These are phyloP conservation scores for Lumbricus terrestris DNA, from an alignment of 2,888 invertebrate species.

Conservation along the genomic window DNA sequence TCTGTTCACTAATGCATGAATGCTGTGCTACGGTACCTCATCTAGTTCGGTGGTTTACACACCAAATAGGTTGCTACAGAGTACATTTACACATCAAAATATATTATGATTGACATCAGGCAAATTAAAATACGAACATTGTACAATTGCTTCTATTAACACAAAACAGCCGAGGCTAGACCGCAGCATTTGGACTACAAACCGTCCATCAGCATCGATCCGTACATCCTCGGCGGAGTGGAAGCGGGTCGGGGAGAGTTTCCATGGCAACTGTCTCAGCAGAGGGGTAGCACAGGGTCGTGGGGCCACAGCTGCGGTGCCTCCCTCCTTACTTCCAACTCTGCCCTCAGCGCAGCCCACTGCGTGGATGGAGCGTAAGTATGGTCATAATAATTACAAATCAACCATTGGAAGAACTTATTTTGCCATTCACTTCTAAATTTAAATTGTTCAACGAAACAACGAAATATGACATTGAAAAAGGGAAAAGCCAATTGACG, in stretches of 20 bases:
- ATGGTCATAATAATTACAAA: background rate
- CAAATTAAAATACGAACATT: background rate
- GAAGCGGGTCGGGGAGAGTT: conserved; percentile 21
- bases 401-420: background rate
- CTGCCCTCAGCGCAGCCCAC: conserved; percentile 22
- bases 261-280: conserved; percentile 21
- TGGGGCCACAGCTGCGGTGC: conserved; percentile 23
- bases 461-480: background rate
- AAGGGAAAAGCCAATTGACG: too few relatives aligned
- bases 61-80: background rate
- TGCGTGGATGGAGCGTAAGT: conserved; percentile 24
- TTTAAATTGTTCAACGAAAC: background rate
- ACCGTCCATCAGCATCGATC: background rate
- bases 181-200: background rate
- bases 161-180: background rate
- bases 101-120: background rate
- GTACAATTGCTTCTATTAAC: background rate
- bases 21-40: background rate
- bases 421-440: background rate
- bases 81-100: background rate
- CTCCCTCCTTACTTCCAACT: background rate
- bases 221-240: conserved; percentile 15
- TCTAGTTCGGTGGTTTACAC: background rate
- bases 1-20: background rate
- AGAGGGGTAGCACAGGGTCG: background rate